Base-by-base conservation (phyloP, 2,888 invertebrate genomes). In the Galerucella nymphaeae region DNA sequence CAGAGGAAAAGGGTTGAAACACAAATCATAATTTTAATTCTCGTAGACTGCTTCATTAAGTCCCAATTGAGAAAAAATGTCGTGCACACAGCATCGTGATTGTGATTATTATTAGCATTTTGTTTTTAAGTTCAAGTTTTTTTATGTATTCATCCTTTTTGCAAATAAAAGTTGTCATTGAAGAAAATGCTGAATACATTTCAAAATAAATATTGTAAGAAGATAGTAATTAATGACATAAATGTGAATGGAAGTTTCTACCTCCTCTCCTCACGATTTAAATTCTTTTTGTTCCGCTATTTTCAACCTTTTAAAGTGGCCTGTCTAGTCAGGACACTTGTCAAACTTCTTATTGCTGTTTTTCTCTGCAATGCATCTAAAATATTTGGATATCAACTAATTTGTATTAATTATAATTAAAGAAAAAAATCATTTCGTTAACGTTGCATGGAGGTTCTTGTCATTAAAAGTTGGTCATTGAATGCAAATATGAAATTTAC, bases 1-100 rank as follows among this genome's bases (percentile, higher is more conserved):
- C 76, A 71, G 41, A 75, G 76, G 78, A 78, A 80, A 80, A 79
- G 80, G 81, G 80, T 80, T 78, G 76, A 67, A 45, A 70, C 45
- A 78, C 78, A 80, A 81, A 77, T 80, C 80, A 80, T 74, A 75
- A 76, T 80, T 80, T 79, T 81, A 80, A 80, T 79, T 80, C 79
- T 73, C 69, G 70, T 66, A 20, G 80, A 76, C 76, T 78, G 75
- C 77, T 76, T 79, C 80, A 78, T 80, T 77, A 77, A 71, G 73
- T 63, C 66, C 55, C 70, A 71, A 75, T 76, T 42, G 66, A 73
- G 67, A 77, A 79, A 80, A 76, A 76, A 64, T 61, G 59, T 65
- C 23, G 63, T 62, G 67, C 58, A 18, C 10, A 16, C 67, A 69
- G 64, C 72, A 61, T 30, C 16, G 38, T 18, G 57, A 55, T 70